Evolutionary conservation across 2,888 invertebrate genomes (phyloP).

Genomic region (Temnothorax ravouxi): DNA sequence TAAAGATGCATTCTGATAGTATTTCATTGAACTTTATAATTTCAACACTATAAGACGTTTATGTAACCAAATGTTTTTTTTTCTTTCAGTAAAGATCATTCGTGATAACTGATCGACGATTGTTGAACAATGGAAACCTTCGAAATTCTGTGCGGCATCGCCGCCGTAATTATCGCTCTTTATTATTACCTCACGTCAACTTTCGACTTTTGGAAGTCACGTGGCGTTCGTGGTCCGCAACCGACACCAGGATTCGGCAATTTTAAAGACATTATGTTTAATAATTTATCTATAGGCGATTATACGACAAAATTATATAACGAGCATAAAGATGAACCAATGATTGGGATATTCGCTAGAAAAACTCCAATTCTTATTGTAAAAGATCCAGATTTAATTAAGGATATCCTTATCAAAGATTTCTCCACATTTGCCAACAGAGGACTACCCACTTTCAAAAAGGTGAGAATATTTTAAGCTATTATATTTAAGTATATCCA

Average conservation of each 20-base stretch:
- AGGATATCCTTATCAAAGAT: slow-evolving; percentile 45
- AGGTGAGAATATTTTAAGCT: no score
- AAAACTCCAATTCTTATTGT: neutral
- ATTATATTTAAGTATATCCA: no score
- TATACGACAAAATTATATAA: neutral
- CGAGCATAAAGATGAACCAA: neutral
- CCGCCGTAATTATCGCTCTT: neutral
- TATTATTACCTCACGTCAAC: slow-evolving; percentile 29
- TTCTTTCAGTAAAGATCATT: neutral
- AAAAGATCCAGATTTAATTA: slow-evolving; percentile 36
- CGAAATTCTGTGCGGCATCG: slow-evolving; percentile 10
- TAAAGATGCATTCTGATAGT: neutral
- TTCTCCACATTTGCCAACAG: slow-evolving; percentile 26
- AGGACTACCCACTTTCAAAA: no score
- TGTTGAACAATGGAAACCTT: neutral
- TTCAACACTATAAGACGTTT: neutral
- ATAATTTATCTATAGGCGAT: neutral
- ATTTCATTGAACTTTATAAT: neutral
- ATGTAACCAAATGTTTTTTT: neutral
- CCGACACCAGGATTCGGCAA: neutral
- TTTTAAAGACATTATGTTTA: neutral
- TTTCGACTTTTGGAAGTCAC: slow-evolving; percentile 16
- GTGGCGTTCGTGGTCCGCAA: neutral
- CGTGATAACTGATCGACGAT: neutral
- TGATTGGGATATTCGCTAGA: slow-evolving; percentile 3